Conservation (phyloP, 1,140 invertebrate species). For the Caenorhabditis remanei region DNA sequence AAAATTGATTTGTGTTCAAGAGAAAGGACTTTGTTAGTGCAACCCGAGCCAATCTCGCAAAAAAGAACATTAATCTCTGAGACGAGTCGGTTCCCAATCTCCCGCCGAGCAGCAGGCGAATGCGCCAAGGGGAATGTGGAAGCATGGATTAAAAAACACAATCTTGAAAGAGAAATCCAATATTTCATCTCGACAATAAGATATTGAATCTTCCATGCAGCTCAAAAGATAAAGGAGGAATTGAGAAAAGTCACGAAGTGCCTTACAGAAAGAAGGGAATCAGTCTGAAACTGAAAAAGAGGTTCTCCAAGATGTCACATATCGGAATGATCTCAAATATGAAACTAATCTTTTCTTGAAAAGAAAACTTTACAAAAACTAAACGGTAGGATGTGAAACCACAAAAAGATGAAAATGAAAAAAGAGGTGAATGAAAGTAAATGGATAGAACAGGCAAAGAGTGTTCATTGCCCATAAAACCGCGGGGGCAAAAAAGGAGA, state of each 20-base stretch:
- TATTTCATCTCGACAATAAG: too few relatives aligned
- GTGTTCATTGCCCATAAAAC: not conserved
- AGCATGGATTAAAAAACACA: not conserved
- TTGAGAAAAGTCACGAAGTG: too few relatives aligned
- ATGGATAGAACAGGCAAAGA: not conserved
- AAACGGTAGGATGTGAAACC: not conserved
- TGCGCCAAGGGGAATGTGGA: not conserved
- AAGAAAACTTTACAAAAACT: too few relatives aligned
- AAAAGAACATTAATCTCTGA: slow-evolving; percentile 5
- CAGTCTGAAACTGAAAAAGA: too few relatives aligned
- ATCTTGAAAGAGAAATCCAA: not conserved
- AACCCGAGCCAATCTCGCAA: not conserved
- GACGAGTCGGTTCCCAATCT: not conserved
- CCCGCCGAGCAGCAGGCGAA: not conserved
- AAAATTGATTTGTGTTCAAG: too few relatives aligned
- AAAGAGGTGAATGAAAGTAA: not conserved
- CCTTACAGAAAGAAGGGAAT: too few relatives aligned
- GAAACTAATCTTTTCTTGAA: too few relatives aligned
- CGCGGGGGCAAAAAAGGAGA: not conserved
- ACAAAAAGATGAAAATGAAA: not conserved
- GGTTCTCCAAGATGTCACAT: too few relatives aligned
- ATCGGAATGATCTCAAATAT: too few relatives aligned
- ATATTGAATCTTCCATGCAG: too few relatives aligned
- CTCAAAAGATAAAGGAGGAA: too few relatives aligned
- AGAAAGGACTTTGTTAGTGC: not conserved